Evolutionary conservation across 2,888 invertebrate genomes (phyloP).

Genomic region (Aproaerema taeniolella): DNA sequence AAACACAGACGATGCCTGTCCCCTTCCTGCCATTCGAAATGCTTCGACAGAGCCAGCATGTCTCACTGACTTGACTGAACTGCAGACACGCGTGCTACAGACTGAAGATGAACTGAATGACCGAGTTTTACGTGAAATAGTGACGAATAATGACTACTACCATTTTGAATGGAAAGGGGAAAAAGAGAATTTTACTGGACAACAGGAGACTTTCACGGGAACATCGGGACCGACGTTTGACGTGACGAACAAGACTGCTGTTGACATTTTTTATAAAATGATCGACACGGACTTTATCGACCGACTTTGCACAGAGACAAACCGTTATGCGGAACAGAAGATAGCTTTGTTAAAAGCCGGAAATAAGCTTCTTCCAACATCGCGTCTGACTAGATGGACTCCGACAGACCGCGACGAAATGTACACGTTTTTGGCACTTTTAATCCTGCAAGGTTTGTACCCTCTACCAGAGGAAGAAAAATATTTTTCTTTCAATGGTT

Average conservation of each 20-base stretch:
- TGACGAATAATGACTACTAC: not conserved
- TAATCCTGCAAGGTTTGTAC: too few species aligned
- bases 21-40: not conserved
- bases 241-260: not conserved
- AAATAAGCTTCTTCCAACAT: constrained; percentile 11
- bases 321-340: constrained; percentile 17
- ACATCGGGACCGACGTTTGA: constrained; percentile 1
- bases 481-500: too few species aligned
- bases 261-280: constrained; percentile 12
- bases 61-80: not conserved
- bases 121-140: not conserved
- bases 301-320: constrained; percentile 13
- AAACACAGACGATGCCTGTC: not conserved
- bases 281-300: constrained; percentile 12
- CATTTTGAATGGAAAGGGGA: constrained; percentile 10
- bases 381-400: too few species aligned
- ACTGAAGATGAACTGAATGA: not conserved
- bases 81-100: not conserved
- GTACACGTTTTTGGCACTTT: too few species aligned
- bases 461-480: too few species aligned
- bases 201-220: constrained; percentile 6
- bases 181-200: constrained; percentile 3
- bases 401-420: too few species aligned
- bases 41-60: not conserved
- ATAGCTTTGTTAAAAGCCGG: constrained; percentile 7